Evolutionary conservation across 2,888 invertebrate species (phyloP).

Genomic region (Zygogramma bicolorata): DNA sequence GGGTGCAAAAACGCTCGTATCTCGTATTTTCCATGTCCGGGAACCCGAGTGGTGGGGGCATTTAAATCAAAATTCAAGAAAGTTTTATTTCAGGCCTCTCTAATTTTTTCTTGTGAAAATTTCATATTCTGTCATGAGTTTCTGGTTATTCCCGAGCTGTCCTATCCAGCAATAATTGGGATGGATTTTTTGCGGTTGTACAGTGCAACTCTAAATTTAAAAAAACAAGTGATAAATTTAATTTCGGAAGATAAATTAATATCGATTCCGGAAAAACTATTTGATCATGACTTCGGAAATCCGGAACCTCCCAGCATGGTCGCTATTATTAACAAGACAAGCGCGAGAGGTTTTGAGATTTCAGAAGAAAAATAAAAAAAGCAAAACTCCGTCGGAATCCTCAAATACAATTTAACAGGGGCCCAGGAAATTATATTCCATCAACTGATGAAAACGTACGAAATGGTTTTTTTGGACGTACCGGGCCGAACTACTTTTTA

Average conservation of each 20-base stretch:
- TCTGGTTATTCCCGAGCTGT: background rate
- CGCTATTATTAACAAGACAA: constrained; percentile 1
- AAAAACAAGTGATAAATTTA: background rate
- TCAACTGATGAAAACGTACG: background rate
- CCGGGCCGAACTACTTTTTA: constrained; percentile 23
- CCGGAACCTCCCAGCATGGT: background rate
- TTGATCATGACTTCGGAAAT: background rate
- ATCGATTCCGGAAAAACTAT: background rate
- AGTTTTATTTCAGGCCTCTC: background rate
- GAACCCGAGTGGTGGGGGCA: constrained; percentile 16
- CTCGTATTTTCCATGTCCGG: constrained; percentile 10
- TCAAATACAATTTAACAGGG: background rate
- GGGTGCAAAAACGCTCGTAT: background rate
- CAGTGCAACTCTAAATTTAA: background rate
- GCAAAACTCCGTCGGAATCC: background rate
- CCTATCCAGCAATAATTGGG: background rate
- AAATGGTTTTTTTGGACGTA: constrained; percentile 12
- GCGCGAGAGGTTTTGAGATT: no score
- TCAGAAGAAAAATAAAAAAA: background rate
- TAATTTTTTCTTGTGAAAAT: background rate
- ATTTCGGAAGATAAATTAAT: background rate
- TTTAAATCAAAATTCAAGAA: constrained; percentile 7
- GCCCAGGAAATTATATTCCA: background rate
- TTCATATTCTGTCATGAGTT: constrained; percentile 8
- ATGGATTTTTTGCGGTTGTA: constrained; percentile 5